A percentile compares a stretch with the other conserved stretches of the same genome.
phyloP scores from a whole-genome alignment of 1,140 invertebrate species.

The Leptinotarsa undecemlineata region DNA sequence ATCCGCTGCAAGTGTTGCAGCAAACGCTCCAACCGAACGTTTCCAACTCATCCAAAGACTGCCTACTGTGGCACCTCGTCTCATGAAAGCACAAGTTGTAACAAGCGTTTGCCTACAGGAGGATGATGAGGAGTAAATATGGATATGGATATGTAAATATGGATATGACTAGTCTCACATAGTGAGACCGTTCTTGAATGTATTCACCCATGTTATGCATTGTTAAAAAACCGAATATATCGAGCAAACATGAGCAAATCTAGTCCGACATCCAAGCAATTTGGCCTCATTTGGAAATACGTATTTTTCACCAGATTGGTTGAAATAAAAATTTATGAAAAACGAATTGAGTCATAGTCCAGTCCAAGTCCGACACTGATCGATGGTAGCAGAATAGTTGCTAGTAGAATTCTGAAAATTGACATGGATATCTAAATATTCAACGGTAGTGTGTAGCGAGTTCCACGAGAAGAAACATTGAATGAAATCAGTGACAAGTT shows the following conservation, averaged over 20 bases:
- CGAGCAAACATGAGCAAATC: slow-evolving; percentile 37
- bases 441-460: too few species aligned
- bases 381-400: too few species aligned
- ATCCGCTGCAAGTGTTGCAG: slow-evolving; percentile 74
- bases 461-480: too few species aligned
- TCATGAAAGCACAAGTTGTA: slow-evolving; percentile 44
- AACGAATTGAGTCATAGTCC: too few species aligned
- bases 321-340: too few species aligned
- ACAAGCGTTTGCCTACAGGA: slow-evolving; percentile 46
- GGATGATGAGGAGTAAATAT: slow-evolving; percentile 53
- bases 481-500: too few species aligned
- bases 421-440: too few species aligned
- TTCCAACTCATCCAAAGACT: slow-evolving; percentile 87
- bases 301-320: too few species aligned
- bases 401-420: too few species aligned
- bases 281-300: too few species aligned
- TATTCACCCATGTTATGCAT: slow-evolving; percentile 12
- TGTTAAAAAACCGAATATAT: slow-evolving; percentile 7
- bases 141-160: slow-evolving; percentile 37
- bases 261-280: too few species aligned
- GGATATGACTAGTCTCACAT: slow-evolving; percentile 21
- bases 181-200: slow-evolving; percentile 1
- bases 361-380: too few species aligned
- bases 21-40: slow-evolving; percentile 91
- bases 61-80: slow-evolving; percentile 62